A percentile compares a stretch with the other conserved stretches of the same genome.
phyloP scores from a whole-genome alignment of 2,888 invertebrate genomes.

The Neria commutata region DNA sequence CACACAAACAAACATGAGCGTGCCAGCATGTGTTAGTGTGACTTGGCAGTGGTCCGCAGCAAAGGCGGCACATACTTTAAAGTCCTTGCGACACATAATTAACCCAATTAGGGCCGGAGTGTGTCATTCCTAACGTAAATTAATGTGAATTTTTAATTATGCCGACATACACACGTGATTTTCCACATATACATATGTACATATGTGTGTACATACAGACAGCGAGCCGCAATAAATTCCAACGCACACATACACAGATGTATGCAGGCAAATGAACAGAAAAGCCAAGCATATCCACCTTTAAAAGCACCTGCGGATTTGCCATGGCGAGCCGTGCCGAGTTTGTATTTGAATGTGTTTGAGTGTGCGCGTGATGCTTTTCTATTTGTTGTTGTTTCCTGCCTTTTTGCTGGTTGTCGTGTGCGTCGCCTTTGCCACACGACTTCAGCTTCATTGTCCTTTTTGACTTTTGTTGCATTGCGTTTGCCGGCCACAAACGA shows the following conservation, averaged over 20 bases:
- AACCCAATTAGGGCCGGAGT: conserved; percentile 54
- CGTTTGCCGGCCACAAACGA: conserved; percentile 46
- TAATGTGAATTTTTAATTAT: conserved; percentile 57
- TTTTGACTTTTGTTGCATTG: conserved; percentile 49
- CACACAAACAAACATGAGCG: no score
- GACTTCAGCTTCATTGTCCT: conserved; percentile 42
- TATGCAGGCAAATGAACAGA: no score
- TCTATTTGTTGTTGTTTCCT: background rate
- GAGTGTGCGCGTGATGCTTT: background rate
- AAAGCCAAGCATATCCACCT: no score
- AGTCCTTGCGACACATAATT: conserved; percentile 57
- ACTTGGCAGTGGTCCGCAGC: background rate
- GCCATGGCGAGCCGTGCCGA: conserved; percentile 40
- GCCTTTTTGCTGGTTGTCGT: background rate
- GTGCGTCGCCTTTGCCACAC: conserved; percentile 22
- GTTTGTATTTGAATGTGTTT: background rate
- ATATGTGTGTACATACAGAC: background rate
- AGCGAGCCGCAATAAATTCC: background rate
- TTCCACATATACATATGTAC: background rate
- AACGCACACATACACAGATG: background rate
- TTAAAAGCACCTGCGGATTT: conserved; percentile 55
- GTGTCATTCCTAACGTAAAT: conserved; percentile 50
- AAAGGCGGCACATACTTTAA: conserved; percentile 14
- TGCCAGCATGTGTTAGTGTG: background rate
- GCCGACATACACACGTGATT: conserved; percentile 27